A percentile compares a stretch with the other conserved stretches of the same genome.
These are phyloP conservation scores for Geopemphigus sp. DNA, from an alignment of 1,140 invertebrate genomes.

Conservation along the genomic window DNA sequence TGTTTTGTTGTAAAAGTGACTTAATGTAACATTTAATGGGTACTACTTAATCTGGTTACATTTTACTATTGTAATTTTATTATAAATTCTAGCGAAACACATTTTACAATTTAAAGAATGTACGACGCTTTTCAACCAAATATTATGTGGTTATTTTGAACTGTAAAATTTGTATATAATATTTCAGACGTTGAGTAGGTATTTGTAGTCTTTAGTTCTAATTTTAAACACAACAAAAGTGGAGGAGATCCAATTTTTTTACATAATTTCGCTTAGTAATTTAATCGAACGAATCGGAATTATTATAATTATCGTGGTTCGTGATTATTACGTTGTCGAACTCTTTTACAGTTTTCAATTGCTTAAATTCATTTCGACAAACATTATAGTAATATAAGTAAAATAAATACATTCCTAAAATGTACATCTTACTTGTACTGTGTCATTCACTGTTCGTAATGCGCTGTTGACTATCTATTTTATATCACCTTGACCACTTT, in stretches of 20 bases:
- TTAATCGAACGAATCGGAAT: neutral
- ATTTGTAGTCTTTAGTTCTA: neutral
- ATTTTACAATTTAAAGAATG: neutral
- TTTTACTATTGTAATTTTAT: neutral
- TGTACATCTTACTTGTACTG: no score
- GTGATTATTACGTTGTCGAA: no score
- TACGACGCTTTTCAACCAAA: neutral
- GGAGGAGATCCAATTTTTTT: neutral
- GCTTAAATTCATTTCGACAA: no score
- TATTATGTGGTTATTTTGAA: neutral
- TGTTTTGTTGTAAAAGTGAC: no score
- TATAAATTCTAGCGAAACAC: neutral
- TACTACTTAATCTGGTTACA: no score
- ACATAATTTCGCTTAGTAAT: neutral
- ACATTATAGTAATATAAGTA: no score
- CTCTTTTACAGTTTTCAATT: no score
- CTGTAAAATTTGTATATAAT: neutral
- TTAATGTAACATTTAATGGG: no score
- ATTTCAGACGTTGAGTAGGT: neutral
- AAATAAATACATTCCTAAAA: no score
- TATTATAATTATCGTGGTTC: no score
- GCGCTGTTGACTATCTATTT: neutral
- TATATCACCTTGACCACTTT: slow-evolving; percentile 16
- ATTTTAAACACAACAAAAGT: neutral
- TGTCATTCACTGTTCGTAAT: no score